Evolutionary conservation across 2,113 vertebrate genomes (phyloP), one percentile per base, ranked within the genome.

Genomic region (Struthio camelus): DNA sequence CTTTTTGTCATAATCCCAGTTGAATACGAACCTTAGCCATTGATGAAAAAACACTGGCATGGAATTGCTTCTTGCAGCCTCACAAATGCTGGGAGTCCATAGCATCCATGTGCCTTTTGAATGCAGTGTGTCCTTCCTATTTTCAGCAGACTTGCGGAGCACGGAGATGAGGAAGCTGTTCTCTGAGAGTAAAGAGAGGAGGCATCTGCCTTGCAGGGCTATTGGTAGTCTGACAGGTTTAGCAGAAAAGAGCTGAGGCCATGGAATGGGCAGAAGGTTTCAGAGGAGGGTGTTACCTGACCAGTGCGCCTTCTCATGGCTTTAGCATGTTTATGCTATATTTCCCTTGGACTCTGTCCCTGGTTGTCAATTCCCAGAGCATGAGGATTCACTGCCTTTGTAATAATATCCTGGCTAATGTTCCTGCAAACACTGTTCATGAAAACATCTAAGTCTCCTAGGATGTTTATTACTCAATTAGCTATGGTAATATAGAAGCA

Each of bases 401-500:
- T 46, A 84, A 14, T 67, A 48, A 75, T 81, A 9, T 65, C 0
- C 0, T 79, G 56, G 38, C 53, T 90, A 75, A 95, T 48, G 42
- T 65, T 83, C 25, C 67, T 87, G 59, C 77, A 92, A 83, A 25
- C 42, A 42, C 51, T 90, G 36, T 88, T 94, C 78, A 53, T 93
- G 82, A 88, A 95, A 94, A 84, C 32, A 66, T 59, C 89, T 80
- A 70, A 66, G 80, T 30, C 46, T 96, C 32, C 14, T 38, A 85
- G n/a, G 72, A 80, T 75, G 44, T 86, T 96, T 89, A 78, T 95
- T 94, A 78, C 51, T 83, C 46, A 78, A 34, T 93, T 96, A 93
- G 36, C 34, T 2, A 3, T 77, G 32, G 40, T 86, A 91, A 66
- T 81, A 32, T 42, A 54, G 24, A 50, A 54, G 42, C 73, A 67